Conservation (phyloP, 2,888 invertebrate genomes). For the Crossocerus cetratus region DNA sequence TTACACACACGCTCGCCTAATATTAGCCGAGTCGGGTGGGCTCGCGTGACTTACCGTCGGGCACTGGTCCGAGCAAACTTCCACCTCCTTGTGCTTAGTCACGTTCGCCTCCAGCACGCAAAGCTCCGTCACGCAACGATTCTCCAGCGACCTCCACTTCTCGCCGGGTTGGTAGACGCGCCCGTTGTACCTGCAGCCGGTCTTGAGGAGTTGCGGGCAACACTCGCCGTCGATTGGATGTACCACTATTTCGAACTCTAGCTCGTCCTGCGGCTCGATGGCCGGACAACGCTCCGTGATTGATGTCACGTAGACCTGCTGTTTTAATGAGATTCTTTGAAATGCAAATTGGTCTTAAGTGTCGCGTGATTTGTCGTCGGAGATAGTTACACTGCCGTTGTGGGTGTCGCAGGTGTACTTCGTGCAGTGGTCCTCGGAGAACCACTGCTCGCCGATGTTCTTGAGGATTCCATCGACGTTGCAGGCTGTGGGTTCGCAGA, state of each 20-base stretch:
- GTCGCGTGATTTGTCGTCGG: not conserved
- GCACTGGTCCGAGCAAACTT: slow-evolving; percentile 78
- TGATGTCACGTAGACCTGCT: slow-evolving; percentile 80
- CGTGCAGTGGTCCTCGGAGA: slow-evolving; percentile 81
- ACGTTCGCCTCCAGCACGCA: slow-evolving; percentile 78
- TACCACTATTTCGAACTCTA: slow-evolving; percentile 79
- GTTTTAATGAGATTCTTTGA: not conserved
- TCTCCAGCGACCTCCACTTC: slow-evolving; percentile 77
- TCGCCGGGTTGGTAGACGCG: slow-evolving; percentile 78
- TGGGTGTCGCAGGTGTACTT: slow-evolving; percentile 80
- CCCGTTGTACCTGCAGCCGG: slow-evolving; percentile 80
- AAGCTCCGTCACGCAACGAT: slow-evolving; percentile 79
- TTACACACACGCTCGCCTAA: not conserved
- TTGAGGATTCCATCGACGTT: slow-evolving; percentile 78
- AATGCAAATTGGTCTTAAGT: not conserved
- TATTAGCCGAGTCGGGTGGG: not conserved
- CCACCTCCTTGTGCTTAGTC: slow-evolving; percentile 76
- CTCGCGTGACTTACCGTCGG: slow-evolving; percentile 52
- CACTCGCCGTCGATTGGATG: slow-evolving; percentile 78
- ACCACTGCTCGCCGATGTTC: slow-evolving; percentile 80
- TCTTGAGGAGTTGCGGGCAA: slow-evolving; percentile 79
- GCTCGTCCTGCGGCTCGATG: slow-evolving; percentile 69
- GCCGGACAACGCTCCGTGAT: slow-evolving; percentile 79
- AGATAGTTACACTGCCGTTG: slow-evolving; percentile 78
- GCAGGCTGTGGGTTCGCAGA: slow-evolving; percentile 82